Evolutionary conservation across 2,797 vertebrate genomes (phyloP), one percentile per base, ranked within the genome.

Genomic region (Spheniscus humboldti): DNA sequence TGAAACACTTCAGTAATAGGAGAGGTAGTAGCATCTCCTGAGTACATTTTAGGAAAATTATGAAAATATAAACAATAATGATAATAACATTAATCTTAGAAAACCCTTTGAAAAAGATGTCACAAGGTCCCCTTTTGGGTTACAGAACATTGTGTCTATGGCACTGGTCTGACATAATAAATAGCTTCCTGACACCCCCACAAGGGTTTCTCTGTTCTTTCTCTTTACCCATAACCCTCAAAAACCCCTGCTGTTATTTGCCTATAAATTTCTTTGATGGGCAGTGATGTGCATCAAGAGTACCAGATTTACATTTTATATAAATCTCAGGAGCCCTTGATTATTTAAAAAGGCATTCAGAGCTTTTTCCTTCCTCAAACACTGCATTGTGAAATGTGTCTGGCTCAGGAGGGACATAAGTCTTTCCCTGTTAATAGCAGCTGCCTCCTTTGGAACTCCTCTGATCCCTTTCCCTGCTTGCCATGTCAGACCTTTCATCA

Each of bases 331-430:
- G 43, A 78, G 30, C 9, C 35, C 28, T 41, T 2, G 0, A 28
- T 57, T 71, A 66, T 67, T 69, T 63, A 48, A 39, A 72, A 90
- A 57, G 12, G 10, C 47, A 55, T 72, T 39, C 16, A 82, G 35
- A 79, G 4, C 5, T 53, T 82, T 82, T 62, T 75, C 2, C 50
- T 71, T 86, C 67, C 48, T 74, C 50, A 53, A 10, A 71, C 12
- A 41, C 16, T 23, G 10, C 16, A 9, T 31, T 86, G 92, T 81
- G 43, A 79, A 85, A 66, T 24, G 15, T 77, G 19, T 20, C 31
- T 82, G 10, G 11, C 3, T 74, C 0, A 0, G 22, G 11, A 71
- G 20, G 2, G 11, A 24, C 3, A 33, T 12, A 41, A 22, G 10
- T 83, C 2, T 24, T 79, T 68, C 50, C 18, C 22, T 69, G 28